A percentile compares a stretch with the other conserved stretches of the same genome.
phyloP scores from a whole-genome alignment of 2,888 invertebrate genomes.

The Coenonympha glycerion region DNA sequence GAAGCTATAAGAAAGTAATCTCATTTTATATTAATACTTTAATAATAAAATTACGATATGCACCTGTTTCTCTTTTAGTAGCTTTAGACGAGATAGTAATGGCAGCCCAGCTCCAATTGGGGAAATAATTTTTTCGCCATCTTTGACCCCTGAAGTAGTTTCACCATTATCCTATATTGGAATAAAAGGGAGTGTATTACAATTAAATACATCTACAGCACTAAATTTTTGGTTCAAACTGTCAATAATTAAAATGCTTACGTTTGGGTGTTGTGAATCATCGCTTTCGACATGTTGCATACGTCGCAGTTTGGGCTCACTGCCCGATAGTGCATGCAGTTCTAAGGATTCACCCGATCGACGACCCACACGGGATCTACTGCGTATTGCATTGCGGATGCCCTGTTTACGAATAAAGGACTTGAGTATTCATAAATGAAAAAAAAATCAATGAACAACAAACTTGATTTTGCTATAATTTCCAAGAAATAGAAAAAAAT shows the following conservation, averaged over 20 bases:
- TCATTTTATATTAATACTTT: not conserved
- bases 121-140: slow-evolving; percentile 78
- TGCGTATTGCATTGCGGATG: slow-evolving; percentile 76
- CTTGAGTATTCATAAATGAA: not conserved
- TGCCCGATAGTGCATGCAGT: slow-evolving; percentile 52
- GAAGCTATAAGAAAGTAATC: too few species aligned
- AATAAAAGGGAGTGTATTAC: not conserved
- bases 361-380: slow-evolving; percentile 71
- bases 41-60: not conserved
- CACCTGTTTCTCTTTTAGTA: slow-evolving; percentile 90
- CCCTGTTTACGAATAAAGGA: slow-evolving; percentile 50
- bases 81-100: slow-evolving; percentile 83
- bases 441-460: not conserved
- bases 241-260: slow-evolving; percentile 25
- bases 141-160: slow-evolving; percentile 64
- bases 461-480: too few species aligned
- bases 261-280: slow-evolving; percentile 74
- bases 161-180: slow-evolving; percentile 60
- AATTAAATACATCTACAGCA: too few species aligned
- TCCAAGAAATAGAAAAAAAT: too few species aligned
- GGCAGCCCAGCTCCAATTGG: slow-evolving; percentile 91
- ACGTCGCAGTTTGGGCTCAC: slow-evolving; percentile 77
- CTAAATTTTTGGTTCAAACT: not conserved
- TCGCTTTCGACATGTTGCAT: slow-evolving; percentile 86
- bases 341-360: slow-evolving; percentile 81